Percentiles rank a stretch among this genome's conserved stretches.
Evolutionary conservation across 2,113 vertebrate species (phyloP).

Genomic region (Phalacrocorax aristotelis): DNA sequence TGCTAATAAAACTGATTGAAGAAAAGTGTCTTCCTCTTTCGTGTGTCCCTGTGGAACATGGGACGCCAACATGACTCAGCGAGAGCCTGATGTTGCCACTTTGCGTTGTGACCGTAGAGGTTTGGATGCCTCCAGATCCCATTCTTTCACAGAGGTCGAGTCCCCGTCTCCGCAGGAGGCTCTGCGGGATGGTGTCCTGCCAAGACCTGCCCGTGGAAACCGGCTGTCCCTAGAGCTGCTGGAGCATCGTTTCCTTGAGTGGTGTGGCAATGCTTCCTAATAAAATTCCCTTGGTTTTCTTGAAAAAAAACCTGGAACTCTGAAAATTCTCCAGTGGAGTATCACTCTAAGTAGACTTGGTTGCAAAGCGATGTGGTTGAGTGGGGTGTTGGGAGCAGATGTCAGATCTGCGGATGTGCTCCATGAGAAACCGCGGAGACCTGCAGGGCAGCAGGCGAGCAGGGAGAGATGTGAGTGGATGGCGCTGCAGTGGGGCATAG

Average conservation of each 20-base stretch:
- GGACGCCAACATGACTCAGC: accelerated
- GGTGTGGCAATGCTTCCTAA: not conserved
- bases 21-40: not conserved
- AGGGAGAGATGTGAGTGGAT: accelerated
- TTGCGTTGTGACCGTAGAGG: not conserved
- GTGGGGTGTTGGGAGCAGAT: not conserved
- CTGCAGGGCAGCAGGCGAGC: no score
- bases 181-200: not conserved
- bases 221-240: not conserved
- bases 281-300: not conserved
- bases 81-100: not conserved
- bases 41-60: accelerated
- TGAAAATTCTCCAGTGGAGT: not conserved
- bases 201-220: accelerated
- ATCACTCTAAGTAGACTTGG: not conserved
- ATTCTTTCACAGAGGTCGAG: not conserved
- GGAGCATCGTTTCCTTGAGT: not conserved
- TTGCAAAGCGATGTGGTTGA: not conserved
- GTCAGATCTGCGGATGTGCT: not conserved
- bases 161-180: not conserved
- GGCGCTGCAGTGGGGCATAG: accelerated
- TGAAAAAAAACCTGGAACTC: not conserved
- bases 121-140: not conserved
- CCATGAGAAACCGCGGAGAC: accelerated
- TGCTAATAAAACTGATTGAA: not conserved